Base-by-base conservation (phyloP, 2,888 invertebrate genomes). In the Leptinotarsa haldemani region DNA sequence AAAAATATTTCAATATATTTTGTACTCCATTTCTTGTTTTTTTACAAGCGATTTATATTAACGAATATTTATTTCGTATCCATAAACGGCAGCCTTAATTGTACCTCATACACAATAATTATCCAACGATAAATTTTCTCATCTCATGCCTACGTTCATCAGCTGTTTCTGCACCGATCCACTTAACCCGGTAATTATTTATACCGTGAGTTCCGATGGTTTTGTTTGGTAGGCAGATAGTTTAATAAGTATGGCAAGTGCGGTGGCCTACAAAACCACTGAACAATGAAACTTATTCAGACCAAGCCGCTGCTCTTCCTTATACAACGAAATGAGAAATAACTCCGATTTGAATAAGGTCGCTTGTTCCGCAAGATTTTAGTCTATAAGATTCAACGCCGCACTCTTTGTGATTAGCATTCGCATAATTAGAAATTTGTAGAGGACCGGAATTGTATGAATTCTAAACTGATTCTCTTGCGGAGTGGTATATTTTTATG, bases 261-360 rank as follows among this genome's bases (percentile, higher is more conserved):
- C 67, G 20, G 4, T 53, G 67, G 30, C 67, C 67, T 67, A 67
- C 53, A 53, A 67, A 67, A 53, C 30, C 67, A 67, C 52, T 53
- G 67, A 67, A 67, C 53, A 67, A 67, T 67, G n/a, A 30, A 67
- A 67, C 53, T 67, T 61, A 61, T 61, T 61, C 61, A 61, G 61
- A 61, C 30, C 61, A 61, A 9, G 4, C 40, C 40, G 61, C 61
- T 16, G 40, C 61, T 16, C 9, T 61, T 61, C 30, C 61, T 61
- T 61, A 61, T 61, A 61, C 61, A 61, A 61, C 61, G 40, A 61
- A 61, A 61, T 16, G 30, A 61, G 40, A 40, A 40, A 40, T 40
- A 40, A 9, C 9, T 30, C n/a, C 61, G 9, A 61, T 61, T 25
- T 15, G n/a, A 61, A 61, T 61, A 61, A 61, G 25, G 61, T 61